Evolutionary conservation across 1,140 invertebrate genomes (phyloP).

Genomic region (Drosophila pectinifera): DNA sequence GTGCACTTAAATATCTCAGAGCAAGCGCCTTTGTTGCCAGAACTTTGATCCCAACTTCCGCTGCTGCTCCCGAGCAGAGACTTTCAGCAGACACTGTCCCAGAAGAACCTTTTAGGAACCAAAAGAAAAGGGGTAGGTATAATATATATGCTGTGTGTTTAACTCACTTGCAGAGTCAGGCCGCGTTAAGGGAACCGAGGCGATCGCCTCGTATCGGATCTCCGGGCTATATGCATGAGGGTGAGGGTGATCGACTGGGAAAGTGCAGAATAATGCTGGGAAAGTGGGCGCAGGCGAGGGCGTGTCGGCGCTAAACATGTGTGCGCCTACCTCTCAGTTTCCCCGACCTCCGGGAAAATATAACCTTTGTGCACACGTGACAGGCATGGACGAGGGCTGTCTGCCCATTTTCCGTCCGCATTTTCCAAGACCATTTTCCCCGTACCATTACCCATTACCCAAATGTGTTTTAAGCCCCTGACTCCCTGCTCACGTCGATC

Average conservation of each 20-base stretch:
- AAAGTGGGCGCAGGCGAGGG: constrained; percentile 42
- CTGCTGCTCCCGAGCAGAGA: not conserved
- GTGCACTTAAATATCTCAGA: not conserved
- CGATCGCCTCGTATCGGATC: constrained; percentile 15
- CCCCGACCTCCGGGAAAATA: constrained; percentile 42
- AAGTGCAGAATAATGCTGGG: constrained; percentile 16
- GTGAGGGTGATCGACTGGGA: constrained; percentile 17
- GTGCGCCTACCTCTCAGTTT: constrained; percentile 64
- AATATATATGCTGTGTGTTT: constrained; percentile 2
- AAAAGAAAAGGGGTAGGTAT: constrained; percentile 29
- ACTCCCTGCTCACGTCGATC: not conserved
- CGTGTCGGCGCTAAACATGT: constrained; percentile 82
- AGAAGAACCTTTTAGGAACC: constrained; percentile 11
- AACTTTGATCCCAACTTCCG: constrained; percentile 28
- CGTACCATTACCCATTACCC: constrained; percentile 32
- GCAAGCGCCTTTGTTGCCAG: not conserved
- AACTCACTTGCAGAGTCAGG: constrained; percentile 59
- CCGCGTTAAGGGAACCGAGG: constrained; percentile 28
- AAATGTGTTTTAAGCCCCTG: constrained; percentile 36
- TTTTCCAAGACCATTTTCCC: constrained; percentile 29
- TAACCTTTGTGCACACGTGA: constrained; percentile 72
- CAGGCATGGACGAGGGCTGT: constrained; percentile 28
- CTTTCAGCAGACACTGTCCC: constrained; percentile 18
- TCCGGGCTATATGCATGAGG: constrained; percentile 9
- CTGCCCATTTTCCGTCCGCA: constrained; percentile 48